Evolutionary conservation across 2,888 invertebrate genomes (phyloP).

Genomic region (Phengaris arion): DNA sequence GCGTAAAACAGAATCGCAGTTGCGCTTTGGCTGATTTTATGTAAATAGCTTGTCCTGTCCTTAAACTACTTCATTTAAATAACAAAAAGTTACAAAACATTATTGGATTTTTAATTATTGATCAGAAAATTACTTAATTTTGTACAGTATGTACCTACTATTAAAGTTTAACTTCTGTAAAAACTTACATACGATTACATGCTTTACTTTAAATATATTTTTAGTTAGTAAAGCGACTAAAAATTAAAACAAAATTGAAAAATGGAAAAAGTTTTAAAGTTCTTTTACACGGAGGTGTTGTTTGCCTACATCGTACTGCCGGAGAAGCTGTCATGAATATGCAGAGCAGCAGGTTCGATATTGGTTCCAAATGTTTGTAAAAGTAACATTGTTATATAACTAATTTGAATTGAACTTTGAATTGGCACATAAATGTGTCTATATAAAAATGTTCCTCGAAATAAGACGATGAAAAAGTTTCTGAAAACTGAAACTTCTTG

Average conservation of each 20-base stretch:
- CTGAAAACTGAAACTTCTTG: too few relatives aligned
- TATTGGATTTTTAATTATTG: constrained; percentile 6
- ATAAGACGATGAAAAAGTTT: too few relatives aligned
- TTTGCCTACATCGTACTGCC: constrained; percentile 61
- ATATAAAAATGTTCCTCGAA: too few relatives aligned
- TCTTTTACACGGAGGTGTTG: constrained; percentile 56
- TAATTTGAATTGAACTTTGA: not conserved
- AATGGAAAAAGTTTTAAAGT: constrained; percentile 32
- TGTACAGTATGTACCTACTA: too few relatives aligned
- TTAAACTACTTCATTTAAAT: constrained; percentile 12
- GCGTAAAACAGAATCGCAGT: not conserved
- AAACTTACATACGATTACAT: not conserved
- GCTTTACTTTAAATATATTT: not conserved
- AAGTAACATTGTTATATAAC: not conserved
- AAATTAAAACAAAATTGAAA: not conserved
- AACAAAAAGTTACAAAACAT: constrained; percentile 11
- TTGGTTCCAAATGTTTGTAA: constrained; percentile 68
- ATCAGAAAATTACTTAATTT: not conserved
- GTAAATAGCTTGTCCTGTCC: constrained; percentile 21
- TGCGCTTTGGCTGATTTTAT: constrained; percentile 3
- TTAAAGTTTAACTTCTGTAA: not conserved
- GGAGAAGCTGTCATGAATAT: constrained; percentile 75
- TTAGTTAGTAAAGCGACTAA: not conserved
- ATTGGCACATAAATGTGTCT: constrained; percentile 32
- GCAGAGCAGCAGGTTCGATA: constrained; percentile 66